phyloP scores from a whole-genome alignment of 2,113 vertebrate genomes.

The Halcyon malimbica region DNA sequence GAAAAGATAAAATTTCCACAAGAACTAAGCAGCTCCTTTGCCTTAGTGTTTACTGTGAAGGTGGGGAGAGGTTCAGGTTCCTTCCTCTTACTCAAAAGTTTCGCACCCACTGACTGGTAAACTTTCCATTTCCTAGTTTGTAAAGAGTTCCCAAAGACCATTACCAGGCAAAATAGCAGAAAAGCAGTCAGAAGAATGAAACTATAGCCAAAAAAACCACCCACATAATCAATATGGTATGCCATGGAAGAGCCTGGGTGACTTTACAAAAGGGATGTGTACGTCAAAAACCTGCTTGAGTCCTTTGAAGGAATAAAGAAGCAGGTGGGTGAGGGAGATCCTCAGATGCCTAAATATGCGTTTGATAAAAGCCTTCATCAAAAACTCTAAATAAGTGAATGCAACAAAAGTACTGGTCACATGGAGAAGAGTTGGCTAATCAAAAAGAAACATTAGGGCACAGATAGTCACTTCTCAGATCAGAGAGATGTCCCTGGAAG shows the following conservation, averaged over 20 bases:
- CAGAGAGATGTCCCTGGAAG: neutral
- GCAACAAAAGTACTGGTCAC: neutral
- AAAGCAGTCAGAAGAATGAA: neutral
- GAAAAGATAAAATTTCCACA: neutral
- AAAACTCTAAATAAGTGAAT: neutral
- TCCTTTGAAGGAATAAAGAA: neutral
- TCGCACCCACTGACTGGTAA: neutral
- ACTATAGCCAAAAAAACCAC: neutral
- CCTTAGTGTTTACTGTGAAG: neutral
- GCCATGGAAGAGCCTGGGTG: neutral
- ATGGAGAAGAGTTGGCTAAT: neutral
- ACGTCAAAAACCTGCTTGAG: neutral
- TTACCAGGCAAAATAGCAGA: neutral
- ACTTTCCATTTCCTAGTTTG: neutral
- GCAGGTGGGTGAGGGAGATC: neutral
- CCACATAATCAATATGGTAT: neutral
- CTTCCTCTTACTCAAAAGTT: neutral
- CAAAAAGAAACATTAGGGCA: neutral
- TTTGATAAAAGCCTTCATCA: neutral
- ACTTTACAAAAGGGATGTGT: neutral
- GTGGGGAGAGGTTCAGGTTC: neutral
- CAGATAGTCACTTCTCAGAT: neutral
- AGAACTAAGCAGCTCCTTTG: neutral
- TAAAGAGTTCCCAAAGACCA: neutral
- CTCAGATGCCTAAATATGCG: neutral